Percentiles rank a stretch among this genome's conserved stretches.
Conservation (phyloP, 2,797 vertebrate species). For the Harpagifer antarcticus region DNA sequence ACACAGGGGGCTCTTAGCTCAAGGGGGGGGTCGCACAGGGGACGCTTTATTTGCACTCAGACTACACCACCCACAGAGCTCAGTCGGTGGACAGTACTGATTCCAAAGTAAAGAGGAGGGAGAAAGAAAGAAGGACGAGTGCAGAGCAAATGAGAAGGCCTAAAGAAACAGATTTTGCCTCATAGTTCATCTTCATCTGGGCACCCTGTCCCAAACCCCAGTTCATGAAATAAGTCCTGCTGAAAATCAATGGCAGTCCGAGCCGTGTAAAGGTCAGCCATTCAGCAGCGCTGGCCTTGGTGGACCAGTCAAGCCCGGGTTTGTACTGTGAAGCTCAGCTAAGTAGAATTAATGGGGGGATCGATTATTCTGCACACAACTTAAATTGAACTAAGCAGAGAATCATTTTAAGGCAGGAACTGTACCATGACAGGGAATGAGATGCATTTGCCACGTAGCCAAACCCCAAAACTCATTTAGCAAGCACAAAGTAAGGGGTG, state of each 20-base stretch:
- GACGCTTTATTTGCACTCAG: slow-evolving; percentile 61
- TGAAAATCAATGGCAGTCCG: slow-evolving; percentile 87
- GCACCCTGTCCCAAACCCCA: slow-evolving; percentile 84
- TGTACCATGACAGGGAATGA: slow-evolving; percentile 76
- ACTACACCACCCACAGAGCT: slow-evolving; percentile 51
- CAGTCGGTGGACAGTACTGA: slow-evolving; percentile 40
- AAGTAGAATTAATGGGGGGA: slow-evolving; percentile 88
- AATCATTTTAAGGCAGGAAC: slow-evolving; percentile 83
- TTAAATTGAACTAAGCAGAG: slow-evolving; percentile 85
- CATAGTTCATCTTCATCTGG: slow-evolving; percentile 90
- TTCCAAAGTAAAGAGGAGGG: slow-evolving; percentile 60
- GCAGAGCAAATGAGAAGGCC: slow-evolving; percentile 68
- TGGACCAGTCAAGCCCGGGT: slow-evolving; percentile 80
- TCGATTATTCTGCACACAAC: slow-evolving; percentile 86
- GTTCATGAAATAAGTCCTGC: slow-evolving; percentile 89
- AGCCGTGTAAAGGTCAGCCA: slow-evolving; percentile 87
- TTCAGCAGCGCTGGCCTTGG: slow-evolving; percentile 83
- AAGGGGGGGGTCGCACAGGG: slow-evolving; percentile 46
- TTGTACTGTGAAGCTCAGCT: slow-evolving; percentile 83
- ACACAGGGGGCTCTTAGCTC: slow-evolving; percentile 48
- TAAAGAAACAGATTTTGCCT: slow-evolving; percentile 83
- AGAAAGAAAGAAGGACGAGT: slow-evolving; percentile 44
- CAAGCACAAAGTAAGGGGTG: slow-evolving; percentile 59
- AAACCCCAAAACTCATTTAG: slow-evolving; percentile 68
- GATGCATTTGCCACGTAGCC: slow-evolving; percentile 72